phyloP scores from a whole-genome alignment of 2,797 vertebrate genomes.

The Pseudomugil tenellus region DNA sequence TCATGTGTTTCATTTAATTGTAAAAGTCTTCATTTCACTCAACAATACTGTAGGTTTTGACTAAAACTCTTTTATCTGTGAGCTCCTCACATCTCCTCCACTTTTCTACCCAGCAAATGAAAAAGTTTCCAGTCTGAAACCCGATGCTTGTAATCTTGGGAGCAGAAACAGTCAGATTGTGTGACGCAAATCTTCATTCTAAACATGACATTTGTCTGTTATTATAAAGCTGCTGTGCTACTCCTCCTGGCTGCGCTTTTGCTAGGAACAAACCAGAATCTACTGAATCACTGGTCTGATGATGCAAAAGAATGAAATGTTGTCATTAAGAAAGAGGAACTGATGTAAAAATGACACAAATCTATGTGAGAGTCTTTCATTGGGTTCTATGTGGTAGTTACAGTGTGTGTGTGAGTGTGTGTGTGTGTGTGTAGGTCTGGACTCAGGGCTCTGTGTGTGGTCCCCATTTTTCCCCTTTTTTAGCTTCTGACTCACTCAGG shows the following conservation, averaged over 20 bases:
- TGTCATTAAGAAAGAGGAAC: slow-evolving; percentile 26
- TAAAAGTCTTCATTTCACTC: background rate
- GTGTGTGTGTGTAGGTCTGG: slow-evolving; percentile 43
- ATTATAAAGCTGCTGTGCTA: slow-evolving; percentile 36
- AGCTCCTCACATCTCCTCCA: slow-evolving; percentile 32
- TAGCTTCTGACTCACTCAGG: slow-evolving; percentile 71
- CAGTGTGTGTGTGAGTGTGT: slow-evolving; percentile 15
- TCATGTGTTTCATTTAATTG: background rate
- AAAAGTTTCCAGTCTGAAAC: slow-evolving; percentile 55
- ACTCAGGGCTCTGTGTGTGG: slow-evolving; percentile 78
- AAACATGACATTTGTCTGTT: slow-evolving; percentile 62
- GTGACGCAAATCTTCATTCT: slow-evolving; percentile 53
- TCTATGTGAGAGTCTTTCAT: slow-evolving; percentile 11
- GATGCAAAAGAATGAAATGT: slow-evolving; percentile 8
- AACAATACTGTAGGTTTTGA: background rate
- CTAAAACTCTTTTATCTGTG: background rate
- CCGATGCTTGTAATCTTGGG: slow-evolving; percentile 55
- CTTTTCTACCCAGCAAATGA: slow-evolving; percentile 43
- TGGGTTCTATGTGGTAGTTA: slow-evolving; percentile 22
- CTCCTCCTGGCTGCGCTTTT: slow-evolving; percentile 12
- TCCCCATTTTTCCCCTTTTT: slow-evolving; percentile 43
- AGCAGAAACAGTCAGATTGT: slow-evolving; percentile 48
- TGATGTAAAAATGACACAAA: slow-evolving; percentile 23
- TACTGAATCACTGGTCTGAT: background rate
- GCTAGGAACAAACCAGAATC: background rate